Base-by-base conservation (phyloP, 2,888 invertebrate species). In the Calameuta idolon region DNA sequence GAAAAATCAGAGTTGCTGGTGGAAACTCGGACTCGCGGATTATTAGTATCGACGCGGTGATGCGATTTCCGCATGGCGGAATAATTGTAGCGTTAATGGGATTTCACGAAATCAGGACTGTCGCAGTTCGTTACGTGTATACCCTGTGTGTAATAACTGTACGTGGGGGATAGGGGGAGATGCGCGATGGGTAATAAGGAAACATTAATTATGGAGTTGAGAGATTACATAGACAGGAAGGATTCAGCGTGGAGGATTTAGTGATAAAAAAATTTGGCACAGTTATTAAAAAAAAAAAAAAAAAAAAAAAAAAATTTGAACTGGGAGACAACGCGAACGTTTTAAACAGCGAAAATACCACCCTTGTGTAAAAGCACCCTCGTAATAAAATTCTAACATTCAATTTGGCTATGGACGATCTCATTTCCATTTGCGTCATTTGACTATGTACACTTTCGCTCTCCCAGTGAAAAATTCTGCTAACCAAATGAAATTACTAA, bases 321-420 rank as follows among this genome's bases (percentile, higher is more conserved):
- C 74, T 68, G n/a, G n/a, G 33, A 74, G 12, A 40, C 34, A n/a
- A 23, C 11, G 74, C 31, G 34, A 31, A 11, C 15, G 33, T 3
- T 74, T 34, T 40, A 5, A 23, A 34, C 74, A 12, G 74, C n/a
- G n/a, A 23, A n/a, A 12, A 23, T 12, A 74, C 23, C 15, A 30
- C 23, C 35, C n/a, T 34, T 12, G 74, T 12, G 31, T 15, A 30
- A 30, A 4, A 69, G 71, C 71, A 30, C 12, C 15, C n/a, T 37
- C 34, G 73, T 77, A 34, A 78, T 78, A 76, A 81, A 79, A 81
- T 77, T 82, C 78, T 78, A 74, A 82, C 79, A 79, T 82, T 82
- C 81, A 82, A 82, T 82, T 82, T 82, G 74, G 77, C 81, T 79
- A 76, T 79, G 81, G 80, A 81, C 81, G 73, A 69, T 79, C 81